A percentile compares a stretch with the other conserved stretches of the same genome.
Conservation (phyloP, 2,888 invertebrate genomes). For the Dryobota labecula region DNA sequence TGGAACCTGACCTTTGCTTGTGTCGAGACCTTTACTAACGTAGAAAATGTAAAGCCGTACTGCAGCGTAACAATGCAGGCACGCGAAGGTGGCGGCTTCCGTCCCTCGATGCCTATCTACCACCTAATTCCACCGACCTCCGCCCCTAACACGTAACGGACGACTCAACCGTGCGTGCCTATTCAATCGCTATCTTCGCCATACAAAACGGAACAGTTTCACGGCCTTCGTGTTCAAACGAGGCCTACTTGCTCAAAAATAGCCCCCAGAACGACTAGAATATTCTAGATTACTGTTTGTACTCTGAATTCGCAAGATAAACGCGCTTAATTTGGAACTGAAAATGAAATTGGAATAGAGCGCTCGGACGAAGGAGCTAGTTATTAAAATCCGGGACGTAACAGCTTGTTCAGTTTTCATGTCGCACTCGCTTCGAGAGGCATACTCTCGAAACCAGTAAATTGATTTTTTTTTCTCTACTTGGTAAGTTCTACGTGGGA, state of each 20-base stretch:
- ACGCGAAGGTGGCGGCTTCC: conserved; percentile 75
- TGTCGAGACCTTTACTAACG: conserved; percentile 68
- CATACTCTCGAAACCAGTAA: conserved; percentile 13
- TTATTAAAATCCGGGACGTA: conserved; percentile 55
- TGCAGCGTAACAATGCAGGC: conserved; percentile 75
- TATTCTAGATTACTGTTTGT: conserved; percentile 36
- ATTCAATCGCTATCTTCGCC: conserved; percentile 64
- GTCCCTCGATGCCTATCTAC: conserved; percentile 71
- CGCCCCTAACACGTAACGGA: conserved; percentile 53
- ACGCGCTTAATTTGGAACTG: conserved; percentile 30
- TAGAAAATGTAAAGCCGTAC: conserved; percentile 66
- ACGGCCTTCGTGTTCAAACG: conserved; percentile 48
- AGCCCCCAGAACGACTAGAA: conserved; percentile 17
- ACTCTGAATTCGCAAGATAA: conserved; percentile 26
- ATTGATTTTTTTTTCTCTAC: conserved; percentile 5
- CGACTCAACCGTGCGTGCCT: conserved; percentile 66
- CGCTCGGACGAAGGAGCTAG: conserved; percentile 42
- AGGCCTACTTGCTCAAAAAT: conserved; percentile 46
- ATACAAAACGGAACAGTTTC: conserved; percentile 61
- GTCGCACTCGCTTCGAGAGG: conserved; percentile 32
- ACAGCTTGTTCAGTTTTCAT: conserved; percentile 49
- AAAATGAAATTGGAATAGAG: conserved; percentile 45
- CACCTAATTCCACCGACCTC: conserved; percentile 66
- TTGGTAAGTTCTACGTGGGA: neutral
- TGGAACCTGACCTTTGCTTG: conserved; percentile 75